Evolutionary conservation across 2,888 invertebrate species (phyloP), one percentile per base, ranked within the genome.

Genomic region (Heliconius aoede): DNA sequence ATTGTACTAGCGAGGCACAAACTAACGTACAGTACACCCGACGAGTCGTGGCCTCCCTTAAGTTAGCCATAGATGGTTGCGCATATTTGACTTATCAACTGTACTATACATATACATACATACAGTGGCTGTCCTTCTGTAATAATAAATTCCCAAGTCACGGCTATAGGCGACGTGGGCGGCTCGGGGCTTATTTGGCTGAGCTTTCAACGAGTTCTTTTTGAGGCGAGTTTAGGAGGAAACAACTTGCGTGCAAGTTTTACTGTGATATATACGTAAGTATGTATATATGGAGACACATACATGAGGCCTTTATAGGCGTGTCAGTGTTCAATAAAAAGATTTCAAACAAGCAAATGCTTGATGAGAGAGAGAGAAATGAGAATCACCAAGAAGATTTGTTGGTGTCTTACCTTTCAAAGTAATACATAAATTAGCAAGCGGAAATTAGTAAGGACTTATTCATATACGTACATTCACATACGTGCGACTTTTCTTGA

Each of bases 181-280:
- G 62, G 73, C 21, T 76, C 65, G 65, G 46, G 26, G 36, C 62
- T 46, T 72, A 67, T 67, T 76, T 77, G 75, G 71, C 62, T 64
- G 51, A 73, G 73, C 74, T 78, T 79, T 72, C 78, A 73, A 76
- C 74, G 61, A 76, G 28, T 72, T 73, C 64, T 55, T 76, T 73
- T 32, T 73, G 72, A 69, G 62, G 60, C 60, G 26, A 67, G 75
- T 71, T 75, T 55, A 64, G 71, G 26, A 11, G 62, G 36, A 60
- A 72, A 36, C 36, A 60, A 60, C 36, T 72, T 9, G 60, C 58
- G 36, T 72, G 58, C 32, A 15, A 71, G 24, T 55, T 62, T 60
- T 32, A 26, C 32, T 64, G 51, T 26, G 55, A 55, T 32, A 55
- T 36, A 21, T 58, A 18, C 9, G 1, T 15, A 46, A 40, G 24